phyloP scores from a whole-genome alignment of 2,113 vertebrate genomes.

The Fregetta grallaria region DNA sequence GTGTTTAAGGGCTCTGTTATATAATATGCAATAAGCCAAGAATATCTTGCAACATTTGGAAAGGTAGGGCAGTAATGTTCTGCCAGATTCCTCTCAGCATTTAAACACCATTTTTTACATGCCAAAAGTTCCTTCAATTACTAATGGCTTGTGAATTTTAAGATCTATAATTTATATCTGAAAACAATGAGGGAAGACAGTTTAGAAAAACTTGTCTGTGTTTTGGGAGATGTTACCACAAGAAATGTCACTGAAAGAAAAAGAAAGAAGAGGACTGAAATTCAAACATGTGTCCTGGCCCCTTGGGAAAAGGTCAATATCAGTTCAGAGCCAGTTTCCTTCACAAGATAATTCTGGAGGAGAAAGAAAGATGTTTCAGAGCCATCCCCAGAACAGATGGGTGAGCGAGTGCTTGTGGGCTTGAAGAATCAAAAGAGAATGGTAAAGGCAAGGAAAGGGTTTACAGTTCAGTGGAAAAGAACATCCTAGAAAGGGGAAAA shows the following conservation, averaged over 20 bases:
- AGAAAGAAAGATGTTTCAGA: not conserved
- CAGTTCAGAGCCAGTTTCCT: not conserved
- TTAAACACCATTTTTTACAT: slow-evolving; percentile 40
- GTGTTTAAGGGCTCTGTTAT: slow-evolving; percentile 46
- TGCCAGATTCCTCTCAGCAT: slow-evolving; percentile 54
- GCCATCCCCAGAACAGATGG: not conserved
- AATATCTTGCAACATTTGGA: slow-evolving; percentile 67
- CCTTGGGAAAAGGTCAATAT: not conserved
- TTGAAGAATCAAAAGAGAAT: not conserved
- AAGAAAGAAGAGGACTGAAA: not conserved
- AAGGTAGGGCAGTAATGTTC: slow-evolving; percentile 55
- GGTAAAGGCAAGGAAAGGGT: not conserved
- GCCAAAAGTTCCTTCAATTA: slow-evolving; percentile 37
- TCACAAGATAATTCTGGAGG: not conserved
- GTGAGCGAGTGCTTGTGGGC: not conserved
- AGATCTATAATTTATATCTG: not conserved
- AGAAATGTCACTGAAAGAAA: not conserved
- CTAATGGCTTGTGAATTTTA: slow-evolving; percentile 20
- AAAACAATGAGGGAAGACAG: not conserved
- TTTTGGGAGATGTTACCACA: not conserved
- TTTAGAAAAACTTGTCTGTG: not conserved
- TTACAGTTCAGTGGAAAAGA: not conserved
- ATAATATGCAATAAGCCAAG: slow-evolving; percentile 47
- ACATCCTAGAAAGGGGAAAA: not conserved
- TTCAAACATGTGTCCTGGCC: not conserved